phyloP scores from a whole-genome alignment of 2,888 invertebrate species.

The Cylloceria caligata region DNA sequence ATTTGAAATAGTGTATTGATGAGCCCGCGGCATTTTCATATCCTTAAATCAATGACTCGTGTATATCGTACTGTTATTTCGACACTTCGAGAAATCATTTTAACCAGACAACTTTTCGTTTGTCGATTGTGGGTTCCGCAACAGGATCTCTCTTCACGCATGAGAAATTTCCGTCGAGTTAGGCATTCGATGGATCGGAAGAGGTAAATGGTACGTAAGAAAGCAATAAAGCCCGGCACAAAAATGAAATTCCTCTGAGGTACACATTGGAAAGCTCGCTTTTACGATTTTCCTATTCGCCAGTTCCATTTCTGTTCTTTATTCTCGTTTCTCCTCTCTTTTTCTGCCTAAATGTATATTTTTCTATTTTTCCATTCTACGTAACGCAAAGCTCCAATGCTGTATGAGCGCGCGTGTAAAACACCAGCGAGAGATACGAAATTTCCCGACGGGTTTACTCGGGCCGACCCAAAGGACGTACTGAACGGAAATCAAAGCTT shows the following conservation, averaged over 20 bases:
- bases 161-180: conserved; percentile 58
- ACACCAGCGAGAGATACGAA: conserved; percentile 35
- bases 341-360: background rate
- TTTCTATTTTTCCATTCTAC: conserved; percentile 40
- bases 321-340: conserved; percentile 11
- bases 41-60: background rate
- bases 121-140: background rate
- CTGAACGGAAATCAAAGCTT: conserved; percentile 62
- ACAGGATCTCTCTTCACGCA: background rate
- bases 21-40: too few relatives aligned
- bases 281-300: conserved; percentile 43
- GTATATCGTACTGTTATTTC: conserved; percentile 12
- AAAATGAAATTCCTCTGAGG: conserved; percentile 63
- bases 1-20: too few relatives aligned
- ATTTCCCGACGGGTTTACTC: conserved; percentile 65
- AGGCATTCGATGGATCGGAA: conserved; percentile 71
- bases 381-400: conserved; percentile 36
- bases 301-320: conserved; percentile 6
- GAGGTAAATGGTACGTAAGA: conserved; percentile 69
- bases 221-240: conserved; percentile 66
- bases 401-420: conserved; percentile 6
- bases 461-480: conserved; percentile 30
- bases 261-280: conserved; percentile 32
- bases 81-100: conserved; percentile 14
- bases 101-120: background rate